Evolutionary conservation across 2,797 vertebrate species (phyloP).

Genomic region (Coregonus suidteri): DNA sequence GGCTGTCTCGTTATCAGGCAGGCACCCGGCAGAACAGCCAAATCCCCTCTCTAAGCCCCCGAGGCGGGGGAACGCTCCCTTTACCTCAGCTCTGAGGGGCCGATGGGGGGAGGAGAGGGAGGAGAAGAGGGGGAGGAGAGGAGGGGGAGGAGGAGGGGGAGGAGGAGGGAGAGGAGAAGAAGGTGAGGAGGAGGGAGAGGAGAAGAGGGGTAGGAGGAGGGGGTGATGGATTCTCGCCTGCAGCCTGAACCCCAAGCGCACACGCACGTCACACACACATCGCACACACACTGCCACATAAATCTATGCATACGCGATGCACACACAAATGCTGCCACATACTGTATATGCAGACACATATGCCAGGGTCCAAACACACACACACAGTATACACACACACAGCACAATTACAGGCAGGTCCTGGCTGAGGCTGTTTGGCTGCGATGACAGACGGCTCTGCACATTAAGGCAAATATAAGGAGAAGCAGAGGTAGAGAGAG

Average conservation of each 20-base stretch:
- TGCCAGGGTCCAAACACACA: too few relatives aligned
- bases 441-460: slow-evolving; percentile 15
- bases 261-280: neutral
- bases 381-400: too few relatives aligned
- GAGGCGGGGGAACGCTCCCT: slow-evolving; percentile 59
- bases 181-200: neutral
- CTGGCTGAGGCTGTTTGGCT: slow-evolving; percentile 40
- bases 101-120: too few relatives aligned
- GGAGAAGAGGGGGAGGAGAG: neutral
- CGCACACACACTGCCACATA: too few relatives aligned
- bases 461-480: slow-evolving; percentile 11
- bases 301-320: neutral
- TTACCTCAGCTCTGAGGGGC: neutral
- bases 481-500: slow-evolving; percentile 14
- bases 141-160: too few relatives aligned
- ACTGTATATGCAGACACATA: too few relatives aligned
- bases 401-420: slow-evolving; percentile 5
- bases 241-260: neutral
- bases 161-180: too few relatives aligned
- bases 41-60: slow-evolving; percentile 70
- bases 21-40: slow-evolving; percentile 72
- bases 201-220: neutral
- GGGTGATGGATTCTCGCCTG: neutral
- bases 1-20: slow-evolving; percentile 70
- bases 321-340: neutral